Base-by-base conservation (phyloP, 2,113 vertebrate species). In the Corvus hawaiiensis region DNA sequence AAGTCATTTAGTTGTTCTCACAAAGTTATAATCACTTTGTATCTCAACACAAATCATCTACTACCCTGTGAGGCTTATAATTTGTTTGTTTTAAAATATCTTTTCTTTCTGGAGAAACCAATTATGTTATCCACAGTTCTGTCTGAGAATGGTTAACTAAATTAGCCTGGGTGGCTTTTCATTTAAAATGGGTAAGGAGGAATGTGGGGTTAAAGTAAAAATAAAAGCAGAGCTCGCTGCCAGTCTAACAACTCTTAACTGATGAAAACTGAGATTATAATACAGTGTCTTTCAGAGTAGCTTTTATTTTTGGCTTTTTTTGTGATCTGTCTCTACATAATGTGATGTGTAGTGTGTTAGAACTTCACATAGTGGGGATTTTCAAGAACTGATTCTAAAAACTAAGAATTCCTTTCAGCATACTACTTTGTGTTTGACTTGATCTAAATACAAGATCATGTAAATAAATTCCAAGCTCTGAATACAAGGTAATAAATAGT, bases 301-400 rank as follows among this genome's bases (percentile, higher is more conserved):
- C 23, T 71, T 93, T 69, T 24, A 22, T 20, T 30, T 63, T 71
- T 35, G 14, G 10, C 11, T 35, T 33, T 49, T 79, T 24, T 35
- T 1, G 0, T 90, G 19, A 9, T 23, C 10, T 62, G 0, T 72
- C 43, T 80, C 15, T 80, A 35, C n/a, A 1, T 39, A n/a, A 22
- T 12, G 3, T 1, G 4, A 33, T 11, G 11, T 66, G 3, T 16
- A 20, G 39, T 20, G 37, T 51, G 27, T 41, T 81, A 79, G 16
- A 37, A n/a, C 6, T 56, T 74, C 20, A 23, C 16, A 3, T 5
- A 63, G 64, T 7, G 21, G 22, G 23, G 58, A 43, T 32, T 64
- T 74, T n/a, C 35, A 49, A 39, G 33, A 33, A 15, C 13, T 37
- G 1, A 3, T 49, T 83, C 39, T 61, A 35, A 66, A 71, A 52